phyloP scores from a whole-genome alignment of 92 coral and sea anemone genomes.

The Desmophyllum pertusum region DNA sequence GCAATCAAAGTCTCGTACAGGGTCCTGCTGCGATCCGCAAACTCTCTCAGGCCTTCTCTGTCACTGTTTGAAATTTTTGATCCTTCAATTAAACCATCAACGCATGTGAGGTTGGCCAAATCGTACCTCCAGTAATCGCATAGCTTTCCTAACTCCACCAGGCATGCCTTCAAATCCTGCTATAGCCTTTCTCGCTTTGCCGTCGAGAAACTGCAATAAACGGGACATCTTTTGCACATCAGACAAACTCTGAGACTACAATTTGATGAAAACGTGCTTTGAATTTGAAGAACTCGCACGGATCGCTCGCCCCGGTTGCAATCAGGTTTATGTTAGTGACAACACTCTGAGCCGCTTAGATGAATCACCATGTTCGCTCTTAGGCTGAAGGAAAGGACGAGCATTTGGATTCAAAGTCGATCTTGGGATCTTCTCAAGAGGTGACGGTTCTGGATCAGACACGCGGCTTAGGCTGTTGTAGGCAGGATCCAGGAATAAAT shows the following conservation, averaged over 20 bases:
- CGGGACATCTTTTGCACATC: conserved; percentile 62
- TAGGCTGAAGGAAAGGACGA: not conserved
- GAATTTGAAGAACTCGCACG: conserved; percentile 53
- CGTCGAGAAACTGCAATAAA: conserved; percentile 59
- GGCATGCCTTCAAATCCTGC: conserved; percentile 50
- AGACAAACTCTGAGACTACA: conserved; percentile 53
- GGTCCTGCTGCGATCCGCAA: conserved; percentile 51
- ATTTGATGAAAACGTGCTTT: conserved; percentile 60
- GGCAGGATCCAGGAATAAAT: not conserved
- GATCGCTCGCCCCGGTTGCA: conserved; percentile 28
- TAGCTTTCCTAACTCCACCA: conserved; percentile 52
- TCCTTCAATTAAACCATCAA: conserved; percentile 54
- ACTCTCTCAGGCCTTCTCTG: conserved; percentile 45
- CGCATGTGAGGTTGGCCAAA: conserved; percentile 69
- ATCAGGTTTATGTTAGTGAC: not conserved
- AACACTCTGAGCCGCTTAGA: not conserved
- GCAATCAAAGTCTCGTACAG: conserved; percentile 52
- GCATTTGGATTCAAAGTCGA: not conserved
- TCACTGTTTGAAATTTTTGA: conserved; percentile 52
- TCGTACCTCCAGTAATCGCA: conserved; percentile 50
- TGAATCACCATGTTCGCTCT: not conserved
- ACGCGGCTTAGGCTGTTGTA: not conserved
- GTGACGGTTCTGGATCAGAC: too few species aligned
- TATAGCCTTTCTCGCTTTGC: conserved; percentile 54
- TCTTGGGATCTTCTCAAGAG: not conserved